These are phyloP conservation scores for Doris montereyensis DNA, from an alignment of 2,888 invertebrate genomes.

Conservation along the genomic window DNA sequence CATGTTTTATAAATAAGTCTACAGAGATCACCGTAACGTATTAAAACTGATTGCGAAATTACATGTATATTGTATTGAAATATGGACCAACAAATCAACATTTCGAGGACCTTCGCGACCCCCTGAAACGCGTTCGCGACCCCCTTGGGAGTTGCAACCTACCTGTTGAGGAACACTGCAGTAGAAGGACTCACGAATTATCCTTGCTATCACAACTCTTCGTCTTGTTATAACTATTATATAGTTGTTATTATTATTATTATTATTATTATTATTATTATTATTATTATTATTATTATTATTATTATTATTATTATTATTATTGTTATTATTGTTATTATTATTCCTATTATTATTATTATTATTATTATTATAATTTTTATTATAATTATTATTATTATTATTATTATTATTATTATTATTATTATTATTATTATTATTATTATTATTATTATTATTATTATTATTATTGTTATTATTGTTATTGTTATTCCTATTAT, in stretches of 20 bases:
- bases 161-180: no score
- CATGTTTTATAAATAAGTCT: no score
- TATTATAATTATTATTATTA: not conserved
- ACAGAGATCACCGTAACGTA: no score
- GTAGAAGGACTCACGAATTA: no score
- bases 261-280: not conserved
- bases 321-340: not conserved
- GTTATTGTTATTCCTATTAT: not conserved
- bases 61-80: no score
- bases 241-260: not conserved
- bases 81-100: no score
- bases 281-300: not conserved
- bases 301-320: not conserved
- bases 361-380: not conserved
- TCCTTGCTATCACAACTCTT: no score
- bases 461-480: not conserved
- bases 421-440: not conserved
- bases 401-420: not conserved
- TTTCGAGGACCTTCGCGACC: no score
- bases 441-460: not conserved
- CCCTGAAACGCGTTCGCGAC: no score
- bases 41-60: no score
- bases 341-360: not conserved
- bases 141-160: no score
- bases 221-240: not conserved